Evolutionary conservation across 2,113 vertebrate genomes (phyloP), one percentile per base, ranked within the genome.

Genomic region (Sebastes fasciatus): DNA sequence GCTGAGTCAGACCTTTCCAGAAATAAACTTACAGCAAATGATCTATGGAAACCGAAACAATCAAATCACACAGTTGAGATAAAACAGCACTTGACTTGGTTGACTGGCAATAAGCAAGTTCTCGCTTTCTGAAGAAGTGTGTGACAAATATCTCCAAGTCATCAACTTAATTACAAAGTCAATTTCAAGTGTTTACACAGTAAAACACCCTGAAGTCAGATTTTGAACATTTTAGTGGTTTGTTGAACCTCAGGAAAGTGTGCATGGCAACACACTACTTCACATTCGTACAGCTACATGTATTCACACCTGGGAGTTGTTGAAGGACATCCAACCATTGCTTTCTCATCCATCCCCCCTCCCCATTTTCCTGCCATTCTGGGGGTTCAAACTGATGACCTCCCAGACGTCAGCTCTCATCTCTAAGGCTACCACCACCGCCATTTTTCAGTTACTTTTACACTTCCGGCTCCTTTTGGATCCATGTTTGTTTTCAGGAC

Each of bases 401-500:
- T 92, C 85, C 84, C 58, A 74, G 58, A 89, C 55, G 64, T 64
- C 57, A 84, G 8, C 26, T 69, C 63, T 81, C 67, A 34, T 80
- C 60, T 78, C 72, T 58, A 49, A 40, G 55, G 67, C 75, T 74
- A 83, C 87, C 82, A 73, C 83, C 60, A 46, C 51, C 43, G 23
- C 79, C 74, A 69, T 90, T 90, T 91, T 86, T 84, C 78, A 90
- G 89, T 87, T 90, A 80, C 82, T 88, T 88, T 91, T 90, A 90
- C 73, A 88, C 90, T 93, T 95, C 94, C 85, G 86, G 83, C 86
- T 80, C 82, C 78, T 74, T 91, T 93, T 86, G 83, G 79, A 61
- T 85, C 85, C 78, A 42, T 85, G 87, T 85, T 93, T 93, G 89
- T 90, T 91, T 94, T 92, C 66, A 26, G 72, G 93, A 93, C 92